Evolutionary conservation across 2,888 invertebrate species (phyloP).

Genomic region (Acanthosepion lycidas): DNA sequence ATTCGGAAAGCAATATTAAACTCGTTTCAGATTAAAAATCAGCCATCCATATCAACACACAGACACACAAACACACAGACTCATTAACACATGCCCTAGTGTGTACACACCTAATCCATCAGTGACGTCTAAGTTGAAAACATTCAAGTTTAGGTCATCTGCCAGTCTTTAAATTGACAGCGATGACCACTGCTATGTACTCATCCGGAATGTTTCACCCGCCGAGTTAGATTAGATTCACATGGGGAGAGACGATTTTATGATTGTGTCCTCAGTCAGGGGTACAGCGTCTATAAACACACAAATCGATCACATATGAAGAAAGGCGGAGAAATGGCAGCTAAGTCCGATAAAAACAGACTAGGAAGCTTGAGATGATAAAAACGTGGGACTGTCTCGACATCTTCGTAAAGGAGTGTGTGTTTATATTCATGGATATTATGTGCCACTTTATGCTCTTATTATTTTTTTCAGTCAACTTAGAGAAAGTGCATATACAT

Average conservation of each 20-base stretch:
- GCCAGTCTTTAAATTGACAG: neutral
- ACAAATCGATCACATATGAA: neutral
- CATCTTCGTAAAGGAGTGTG: too few relatives aligned
- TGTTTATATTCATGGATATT: too few relatives aligned
- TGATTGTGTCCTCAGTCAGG: conserved; percentile 12
- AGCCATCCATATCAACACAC: too few relatives aligned
- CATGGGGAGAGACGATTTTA: neutral
- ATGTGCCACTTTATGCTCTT: too few relatives aligned
- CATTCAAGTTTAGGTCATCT: neutral
- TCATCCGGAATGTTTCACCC: neutral
- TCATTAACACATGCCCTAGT: neutral
- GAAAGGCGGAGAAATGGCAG: neutral
- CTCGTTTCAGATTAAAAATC: too few relatives aligned
- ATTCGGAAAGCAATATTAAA: too few relatives aligned
- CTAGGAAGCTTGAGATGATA: neutral
- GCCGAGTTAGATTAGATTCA: neutral
- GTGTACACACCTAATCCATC: neutral
- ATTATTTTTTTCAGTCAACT: too few relatives aligned
- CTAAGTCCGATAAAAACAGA: neutral
- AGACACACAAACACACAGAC: neutral
- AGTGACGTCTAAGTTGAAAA: neutral
- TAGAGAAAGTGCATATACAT: neutral
- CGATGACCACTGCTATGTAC: neutral
- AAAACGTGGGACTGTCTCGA: neutral
- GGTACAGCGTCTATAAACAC: neutral